A percentile compares a stretch with the other conserved stretches of the same genome.
Conservation (phyloP, 2,797 vertebrate genomes). For the Acanthurus leucopareius region DNA sequence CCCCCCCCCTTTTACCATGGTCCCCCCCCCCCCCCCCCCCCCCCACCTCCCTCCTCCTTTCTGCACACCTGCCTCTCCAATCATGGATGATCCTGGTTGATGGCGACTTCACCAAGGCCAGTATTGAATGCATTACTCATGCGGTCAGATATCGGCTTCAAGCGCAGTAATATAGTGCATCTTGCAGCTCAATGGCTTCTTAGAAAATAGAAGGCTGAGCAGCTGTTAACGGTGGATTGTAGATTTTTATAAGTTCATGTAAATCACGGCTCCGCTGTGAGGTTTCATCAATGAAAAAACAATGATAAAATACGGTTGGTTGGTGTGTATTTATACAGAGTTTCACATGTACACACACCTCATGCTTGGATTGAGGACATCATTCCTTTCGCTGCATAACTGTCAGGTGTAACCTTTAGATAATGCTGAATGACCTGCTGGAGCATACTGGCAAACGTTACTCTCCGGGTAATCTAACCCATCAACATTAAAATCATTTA, state of each 20-base stretch:
- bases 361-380: conserved; percentile 50
- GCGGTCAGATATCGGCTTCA: conserved; percentile 37
- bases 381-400: conserved; percentile 56
- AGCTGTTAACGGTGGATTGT: conserved; percentile 13
- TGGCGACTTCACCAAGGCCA: conserved; percentile 67
- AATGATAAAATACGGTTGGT: conserved; percentile 31
- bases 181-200: conserved; percentile 12
- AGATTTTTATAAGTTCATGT: background rate
- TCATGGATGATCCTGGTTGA: conserved; percentile 59
- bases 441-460: conserved; percentile 52
- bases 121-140: conserved; percentile 57
- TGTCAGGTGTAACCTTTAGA: conserved; percentile 71
- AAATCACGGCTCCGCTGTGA: conserved; percentile 8
- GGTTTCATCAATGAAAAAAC: conserved; percentile 49
- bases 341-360: conserved; percentile 42
- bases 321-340: conserved; percentile 19
- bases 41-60: background rate
- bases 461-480: conserved; percentile 67
- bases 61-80: conserved; percentile 46
- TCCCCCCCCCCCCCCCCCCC: conserved; percentile 5
- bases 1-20: conserved; percentile 23
- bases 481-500: conserved; percentile 77
- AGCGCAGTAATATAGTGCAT: conserved; percentile 27
- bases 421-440: conserved; percentile 71
- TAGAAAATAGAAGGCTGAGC: conserved; percentile 44